Evolutionary conservation across 2,888 invertebrate species (phyloP).

Genomic region (Prostheceraeus crozeri): DNA sequence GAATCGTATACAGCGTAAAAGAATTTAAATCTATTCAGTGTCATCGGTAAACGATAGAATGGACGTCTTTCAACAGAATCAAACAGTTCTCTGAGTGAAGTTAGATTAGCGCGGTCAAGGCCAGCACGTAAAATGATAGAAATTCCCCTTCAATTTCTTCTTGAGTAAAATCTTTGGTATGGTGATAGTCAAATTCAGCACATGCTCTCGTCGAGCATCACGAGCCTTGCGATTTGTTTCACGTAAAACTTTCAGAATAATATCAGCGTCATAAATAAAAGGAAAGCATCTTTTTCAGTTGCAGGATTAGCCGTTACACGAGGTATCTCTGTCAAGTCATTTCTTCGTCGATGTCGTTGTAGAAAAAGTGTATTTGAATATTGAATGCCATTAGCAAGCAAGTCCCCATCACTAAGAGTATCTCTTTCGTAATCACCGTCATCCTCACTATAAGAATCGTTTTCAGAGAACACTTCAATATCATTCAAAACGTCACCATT

Average conservation of each 20-base stretch:
- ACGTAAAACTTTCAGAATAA: conserved; percentile 2
- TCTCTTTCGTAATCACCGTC: no score
- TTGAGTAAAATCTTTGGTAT: background rate
- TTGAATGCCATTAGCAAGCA: conserved; percentile 8
- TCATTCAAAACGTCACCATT: no score
- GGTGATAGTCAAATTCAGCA: background rate
- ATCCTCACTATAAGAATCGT: no score
- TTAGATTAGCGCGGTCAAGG: conserved; percentile 2
- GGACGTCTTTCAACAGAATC: background rate
- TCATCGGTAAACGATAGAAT: background rate
- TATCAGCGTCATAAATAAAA: conserved; percentile 4
- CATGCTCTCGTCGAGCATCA: conserved; percentile 7
- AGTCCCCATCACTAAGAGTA: conserved; percentile 3
- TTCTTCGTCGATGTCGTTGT: background rate
- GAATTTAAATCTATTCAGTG: background rate
- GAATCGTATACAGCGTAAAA: background rate
- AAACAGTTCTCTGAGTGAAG: background rate
- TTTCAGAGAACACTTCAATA: no score
- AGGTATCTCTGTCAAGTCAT: background rate
- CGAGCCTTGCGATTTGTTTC: conserved; percentile 21
- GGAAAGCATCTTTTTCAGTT: conserved; percentile 9
- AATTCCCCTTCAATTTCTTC: conserved; percentile 14
- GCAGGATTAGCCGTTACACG: conserved; percentile 11
- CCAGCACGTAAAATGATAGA: conserved; percentile 8
- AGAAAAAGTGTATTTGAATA: conserved; percentile 6